phyloP scores from a whole-genome alignment of 2,888 invertebrate species.

The Tetramorium bicarinatum region DNA sequence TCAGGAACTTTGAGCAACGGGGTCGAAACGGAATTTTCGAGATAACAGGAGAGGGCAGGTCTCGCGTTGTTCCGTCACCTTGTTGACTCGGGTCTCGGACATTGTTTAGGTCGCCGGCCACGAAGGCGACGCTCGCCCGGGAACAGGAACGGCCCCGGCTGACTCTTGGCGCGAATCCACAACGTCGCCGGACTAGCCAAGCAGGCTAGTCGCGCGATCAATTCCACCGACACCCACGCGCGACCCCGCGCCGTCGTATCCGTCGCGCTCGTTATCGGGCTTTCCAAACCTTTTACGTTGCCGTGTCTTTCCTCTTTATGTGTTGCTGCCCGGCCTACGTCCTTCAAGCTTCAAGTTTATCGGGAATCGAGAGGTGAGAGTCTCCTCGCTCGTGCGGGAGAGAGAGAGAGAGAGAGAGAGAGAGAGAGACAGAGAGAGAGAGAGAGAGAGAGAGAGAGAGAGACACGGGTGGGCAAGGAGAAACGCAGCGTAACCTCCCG shows the following conservation, averaged over 20 bases:
- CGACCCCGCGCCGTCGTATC: slow-evolving; percentile 25
- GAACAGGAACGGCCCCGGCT: slow-evolving; percentile 53
- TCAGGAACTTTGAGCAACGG: not conserved
- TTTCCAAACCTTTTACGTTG: slow-evolving; percentile 60
- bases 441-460: not conserved
- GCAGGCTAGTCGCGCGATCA: slow-evolving; percentile 71
- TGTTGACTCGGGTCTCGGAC: slow-evolving; percentile 58
- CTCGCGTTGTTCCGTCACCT: slow-evolving; percentile 37
- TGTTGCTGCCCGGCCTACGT: slow-evolving; percentile 33
- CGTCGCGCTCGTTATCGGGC: slow-evolving; percentile 64
- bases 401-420: not conserved
- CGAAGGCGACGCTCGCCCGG: slow-evolving; percentile 57
- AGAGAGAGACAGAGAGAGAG: too few relatives aligned
- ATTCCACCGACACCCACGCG: slow-evolving; percentile 71
- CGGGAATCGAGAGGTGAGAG: slow-evolving; percentile 58
- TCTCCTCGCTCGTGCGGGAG: not conserved
- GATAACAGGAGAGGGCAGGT: not conserved
- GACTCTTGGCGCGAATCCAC: slow-evolving; percentile 77
- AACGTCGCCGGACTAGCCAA: slow-evolving; percentile 73
- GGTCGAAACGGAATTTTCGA: slow-evolving; percentile 9
- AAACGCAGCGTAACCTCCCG: slow-evolving; percentile 20
- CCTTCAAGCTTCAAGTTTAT: slow-evolving; percentile 69
- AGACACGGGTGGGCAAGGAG: not conserved
- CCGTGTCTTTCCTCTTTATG: slow-evolving; percentile 52
- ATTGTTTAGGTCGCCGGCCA: slow-evolving; percentile 67